Evolutionary conservation across 2,797 vertebrate genomes (phyloP).

Genomic region (Melanogrammus aeglefinus): DNA sequence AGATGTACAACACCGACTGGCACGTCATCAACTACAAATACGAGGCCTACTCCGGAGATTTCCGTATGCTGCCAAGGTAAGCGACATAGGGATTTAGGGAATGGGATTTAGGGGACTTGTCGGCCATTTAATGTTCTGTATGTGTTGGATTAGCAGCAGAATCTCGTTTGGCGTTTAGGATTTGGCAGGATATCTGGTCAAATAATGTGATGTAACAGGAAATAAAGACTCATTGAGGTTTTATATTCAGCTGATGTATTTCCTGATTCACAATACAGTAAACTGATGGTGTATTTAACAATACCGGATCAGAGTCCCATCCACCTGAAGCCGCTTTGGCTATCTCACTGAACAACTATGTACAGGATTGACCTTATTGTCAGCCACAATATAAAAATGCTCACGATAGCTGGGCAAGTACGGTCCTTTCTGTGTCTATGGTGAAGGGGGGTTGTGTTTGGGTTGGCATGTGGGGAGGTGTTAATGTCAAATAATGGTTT

Average conservation of each 20-base stretch:
- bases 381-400: neutral
- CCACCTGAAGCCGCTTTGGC: neutral
- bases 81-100: constrained; percentile 26
- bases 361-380: no score
- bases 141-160: no score
- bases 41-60: constrained; percentile 94
- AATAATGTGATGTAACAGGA: no score
- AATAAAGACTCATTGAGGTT: no score
- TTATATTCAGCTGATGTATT: neutral
- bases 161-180: no score
- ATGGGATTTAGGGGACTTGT: no score
- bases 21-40: constrained; percentile 94
- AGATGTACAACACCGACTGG: constrained; percentile 95
- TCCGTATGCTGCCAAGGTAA: constrained; percentile 93
- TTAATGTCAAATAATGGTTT: constrained; percentile 9
- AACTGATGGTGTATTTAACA: neutral
- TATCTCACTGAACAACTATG: neutral
- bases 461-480: neutral
- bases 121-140: no score
- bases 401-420: neutral
- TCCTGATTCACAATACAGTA: neutral
- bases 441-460: neutral
- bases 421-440: neutral
- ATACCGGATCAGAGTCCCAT: neutral
- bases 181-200: no score